phyloP scores from a whole-genome alignment of 2,888 invertebrate species.

The Polia nebulosa region DNA sequence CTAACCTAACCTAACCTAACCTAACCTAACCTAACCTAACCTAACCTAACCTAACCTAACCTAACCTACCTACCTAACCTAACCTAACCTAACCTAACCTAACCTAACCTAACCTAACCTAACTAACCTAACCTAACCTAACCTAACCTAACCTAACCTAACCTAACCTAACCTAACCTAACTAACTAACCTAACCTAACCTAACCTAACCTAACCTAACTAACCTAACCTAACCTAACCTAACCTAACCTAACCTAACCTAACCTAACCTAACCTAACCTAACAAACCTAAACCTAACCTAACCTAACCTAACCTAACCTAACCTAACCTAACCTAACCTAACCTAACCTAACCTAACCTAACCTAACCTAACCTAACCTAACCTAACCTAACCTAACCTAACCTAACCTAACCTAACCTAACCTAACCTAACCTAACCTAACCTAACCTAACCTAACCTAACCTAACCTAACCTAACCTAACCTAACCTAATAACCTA shows the following conservation, averaged over 20 bases:
- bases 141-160: conserved; percentile 38
- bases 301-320: conserved; percentile 48
- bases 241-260: conserved; percentile 38
- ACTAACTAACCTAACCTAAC: too few relatives aligned
- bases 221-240: conserved; percentile 27
- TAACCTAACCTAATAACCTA: conserved; percentile 35
- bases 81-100: conserved; percentile 18
- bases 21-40: conserved; percentile 37
- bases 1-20: conserved; percentile 18
- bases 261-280: conserved; percentile 39
- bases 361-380: conserved; percentile 41
- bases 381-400: conserved; percentile 37
- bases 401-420: conserved; percentile 53
- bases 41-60: conserved; percentile 35
- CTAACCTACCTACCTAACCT: conserved; percentile 17
- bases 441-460: conserved; percentile 51
- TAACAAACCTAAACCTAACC: conserved; percentile 46
- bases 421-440: conserved; percentile 44
- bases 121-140: conserved; percentile 40
- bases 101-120: conserved; percentile 40
- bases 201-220: background rate
- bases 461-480: conserved; percentile 52
- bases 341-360: conserved; percentile 33
- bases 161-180: conserved; percentile 2
- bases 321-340: conserved; percentile 41